Conservation (phyloP, 2,113 vertebrate genomes). For the Myanophis thanlyinensis region DNA sequence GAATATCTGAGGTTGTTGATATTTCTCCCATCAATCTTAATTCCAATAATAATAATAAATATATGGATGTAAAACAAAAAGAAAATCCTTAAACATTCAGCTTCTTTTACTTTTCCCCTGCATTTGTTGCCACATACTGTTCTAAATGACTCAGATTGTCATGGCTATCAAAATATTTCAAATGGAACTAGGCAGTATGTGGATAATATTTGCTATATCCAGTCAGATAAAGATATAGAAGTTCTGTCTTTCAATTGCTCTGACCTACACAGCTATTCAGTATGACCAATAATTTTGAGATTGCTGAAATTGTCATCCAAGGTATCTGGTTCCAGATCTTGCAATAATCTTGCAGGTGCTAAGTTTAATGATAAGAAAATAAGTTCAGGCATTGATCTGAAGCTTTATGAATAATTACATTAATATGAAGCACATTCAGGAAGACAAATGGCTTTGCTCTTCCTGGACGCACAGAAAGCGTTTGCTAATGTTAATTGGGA, state of each 20-base stretch:
- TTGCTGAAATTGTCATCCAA: not conserved
- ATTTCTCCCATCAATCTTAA: too few species aligned
- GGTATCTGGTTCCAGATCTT: not conserved
- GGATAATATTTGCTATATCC: not conserved
- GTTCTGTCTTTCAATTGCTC: not conserved
- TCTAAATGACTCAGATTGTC: not conserved
- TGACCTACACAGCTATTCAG: not conserved
- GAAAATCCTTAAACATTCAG: not conserved
- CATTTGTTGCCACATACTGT: not conserved
- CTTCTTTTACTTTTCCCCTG: not conserved
- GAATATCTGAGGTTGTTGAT: too few species aligned
- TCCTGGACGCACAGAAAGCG: too few species aligned
- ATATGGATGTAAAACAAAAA: not conserved
- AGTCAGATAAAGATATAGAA: not conserved
- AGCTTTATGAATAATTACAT: not conserved
- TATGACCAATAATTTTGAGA: not conserved
- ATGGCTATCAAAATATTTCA: not conserved
- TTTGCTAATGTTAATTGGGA: too few species aligned
- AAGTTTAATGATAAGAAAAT: not conserved
- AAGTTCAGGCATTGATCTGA: not conserved
- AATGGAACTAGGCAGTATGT: not conserved
- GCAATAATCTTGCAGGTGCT: constrained; percentile 7
- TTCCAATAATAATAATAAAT: too few species aligned
- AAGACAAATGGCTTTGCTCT: too few species aligned
- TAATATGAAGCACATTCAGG: too few species aligned